A percentile compares a stretch with the other conserved stretches of the same genome.
Evolutionary conservation across 2,113 vertebrate genomes (phyloP).

Genomic region (Chauna torquata): DNA sequence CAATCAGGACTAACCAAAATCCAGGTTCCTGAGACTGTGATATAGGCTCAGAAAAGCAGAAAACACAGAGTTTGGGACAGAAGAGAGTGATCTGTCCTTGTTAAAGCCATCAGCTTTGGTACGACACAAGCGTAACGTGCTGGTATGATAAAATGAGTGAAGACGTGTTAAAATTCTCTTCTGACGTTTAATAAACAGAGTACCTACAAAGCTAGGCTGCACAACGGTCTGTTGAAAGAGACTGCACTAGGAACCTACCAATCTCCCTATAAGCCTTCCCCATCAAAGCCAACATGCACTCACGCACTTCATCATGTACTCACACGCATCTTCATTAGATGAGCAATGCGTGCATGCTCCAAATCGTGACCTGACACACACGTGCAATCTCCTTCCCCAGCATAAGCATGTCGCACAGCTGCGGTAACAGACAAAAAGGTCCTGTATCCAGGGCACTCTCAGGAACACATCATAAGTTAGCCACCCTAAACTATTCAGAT

Average conservation of each 20-base stretch:
- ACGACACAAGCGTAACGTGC: fast-evolving
- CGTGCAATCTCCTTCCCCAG: too few relatives aligned
- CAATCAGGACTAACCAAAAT: neutral
- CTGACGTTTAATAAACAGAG: neutral
- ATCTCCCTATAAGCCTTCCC: neutral
- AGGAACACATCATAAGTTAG: fast-evolving
- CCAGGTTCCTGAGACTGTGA: neutral
- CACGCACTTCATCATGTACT: fast-evolving
- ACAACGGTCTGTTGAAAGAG: fast-evolving
- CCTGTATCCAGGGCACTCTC: neutral
- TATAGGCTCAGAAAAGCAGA: neutral
- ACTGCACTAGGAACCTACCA: neutral
- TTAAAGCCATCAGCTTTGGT: neutral
- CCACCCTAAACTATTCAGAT: neutral
- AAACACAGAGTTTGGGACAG: neutral
- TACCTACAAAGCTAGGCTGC: neutral
- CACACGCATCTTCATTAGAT: neutral
- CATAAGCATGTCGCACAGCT: neutral
- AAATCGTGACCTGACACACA: neutral
- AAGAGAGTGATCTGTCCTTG: neutral
- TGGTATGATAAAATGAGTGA: neutral
- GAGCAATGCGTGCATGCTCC: neutral
- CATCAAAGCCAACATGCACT: neutral
- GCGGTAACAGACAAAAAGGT: neutral
- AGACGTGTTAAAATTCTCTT: neutral